phyloP scores from a whole-genome alignment of 2,888 invertebrate genomes.

The Drosophila ezoana region DNA sequence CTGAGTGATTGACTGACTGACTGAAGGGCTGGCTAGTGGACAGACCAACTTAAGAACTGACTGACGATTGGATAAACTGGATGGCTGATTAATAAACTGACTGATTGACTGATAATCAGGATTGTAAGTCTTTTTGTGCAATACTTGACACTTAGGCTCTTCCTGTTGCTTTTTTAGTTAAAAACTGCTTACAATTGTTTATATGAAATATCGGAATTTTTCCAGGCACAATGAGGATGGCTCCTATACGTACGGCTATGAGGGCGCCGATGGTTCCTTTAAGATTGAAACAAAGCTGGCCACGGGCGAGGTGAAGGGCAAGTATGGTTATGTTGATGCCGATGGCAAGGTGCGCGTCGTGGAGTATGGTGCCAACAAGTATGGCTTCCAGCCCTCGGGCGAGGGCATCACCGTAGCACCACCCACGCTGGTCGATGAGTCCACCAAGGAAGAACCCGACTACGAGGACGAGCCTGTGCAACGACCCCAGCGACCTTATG shows the following conservation, averaged over 20 bases:
- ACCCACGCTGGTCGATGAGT: conserved; percentile 87
- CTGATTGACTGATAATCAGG: too few species aligned
- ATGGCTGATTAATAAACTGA: too few species aligned
- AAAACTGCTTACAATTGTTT: too few species aligned
- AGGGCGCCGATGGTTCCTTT: conserved; percentile 94
- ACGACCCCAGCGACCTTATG: conserved; percentile 82
- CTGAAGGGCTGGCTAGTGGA: too few species aligned
- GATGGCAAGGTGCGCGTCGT: conserved; percentile 92
- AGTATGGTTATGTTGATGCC: conserved; percentile 95
- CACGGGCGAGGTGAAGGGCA: conserved; percentile 94
- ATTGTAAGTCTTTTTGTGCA: too few species aligned
- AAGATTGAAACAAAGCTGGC: conserved; percentile 94
- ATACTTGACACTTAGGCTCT: too few species aligned
- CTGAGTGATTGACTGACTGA: too few species aligned
- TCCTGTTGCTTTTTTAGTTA: too few species aligned
- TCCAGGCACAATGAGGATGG: conserved; percentile 94
- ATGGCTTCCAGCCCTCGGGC: conserved; percentile 94
- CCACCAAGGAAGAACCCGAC: conserved; percentile 84
- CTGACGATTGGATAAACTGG: too few species aligned
- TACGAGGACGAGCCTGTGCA: conserved; percentile 84
- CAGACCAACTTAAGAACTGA: too few species aligned
- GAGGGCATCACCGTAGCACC: conserved; percentile 93
- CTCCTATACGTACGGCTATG: conserved; percentile 96
- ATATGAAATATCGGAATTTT: not conserved
- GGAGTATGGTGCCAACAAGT: conserved; percentile 95